These are phyloP conservation scores for Rhizomys pruinosus DNA, from an alignment of 2,113 vertebrate species.

Conservation along the genomic window DNA sequence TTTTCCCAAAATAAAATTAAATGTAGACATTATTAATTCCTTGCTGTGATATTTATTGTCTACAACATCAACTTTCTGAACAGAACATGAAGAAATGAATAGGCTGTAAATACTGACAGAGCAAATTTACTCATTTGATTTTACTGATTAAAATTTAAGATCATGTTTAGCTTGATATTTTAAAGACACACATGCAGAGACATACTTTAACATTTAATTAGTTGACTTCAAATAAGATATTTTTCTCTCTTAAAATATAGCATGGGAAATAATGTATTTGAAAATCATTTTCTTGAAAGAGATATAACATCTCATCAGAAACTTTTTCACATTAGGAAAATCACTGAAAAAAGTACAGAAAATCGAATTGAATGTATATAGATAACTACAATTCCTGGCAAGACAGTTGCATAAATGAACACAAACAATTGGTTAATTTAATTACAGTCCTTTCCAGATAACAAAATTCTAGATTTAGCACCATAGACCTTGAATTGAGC, in stretches of 20 bases:
- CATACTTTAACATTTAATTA: neutral
- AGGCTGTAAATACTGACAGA: neutral
- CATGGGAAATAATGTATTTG: neutral
- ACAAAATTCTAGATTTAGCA: neutral
- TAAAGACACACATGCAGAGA: neutral
- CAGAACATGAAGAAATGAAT: conserved; percentile 30
- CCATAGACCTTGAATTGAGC: neutral
- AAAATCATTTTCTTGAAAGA: neutral
- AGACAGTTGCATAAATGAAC: neutral
- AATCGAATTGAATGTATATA: neutral
- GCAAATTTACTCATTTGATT: conserved; percentile 57
- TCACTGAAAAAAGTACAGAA: neutral
- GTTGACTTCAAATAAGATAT: neutral
- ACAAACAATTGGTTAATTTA: neutral
- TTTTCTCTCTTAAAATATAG: neutral
- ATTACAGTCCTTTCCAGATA: neutral
- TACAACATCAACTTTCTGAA: conserved; percentile 20
- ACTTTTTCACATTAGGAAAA: neutral
- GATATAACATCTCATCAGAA: neutral
- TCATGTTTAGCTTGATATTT: neutral
- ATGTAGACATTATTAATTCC: conserved; percentile 59
- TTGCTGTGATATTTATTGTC: conserved; percentile 43
- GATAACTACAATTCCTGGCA: neutral
- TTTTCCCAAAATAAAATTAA: conserved; percentile 61
- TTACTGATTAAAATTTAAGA: conserved; percentile 28